Evolutionary conservation across 2,113 vertebrate species (phyloP), one percentile per base, ranked within the genome.

Genomic region (Gambusia holbrooki): DNA sequence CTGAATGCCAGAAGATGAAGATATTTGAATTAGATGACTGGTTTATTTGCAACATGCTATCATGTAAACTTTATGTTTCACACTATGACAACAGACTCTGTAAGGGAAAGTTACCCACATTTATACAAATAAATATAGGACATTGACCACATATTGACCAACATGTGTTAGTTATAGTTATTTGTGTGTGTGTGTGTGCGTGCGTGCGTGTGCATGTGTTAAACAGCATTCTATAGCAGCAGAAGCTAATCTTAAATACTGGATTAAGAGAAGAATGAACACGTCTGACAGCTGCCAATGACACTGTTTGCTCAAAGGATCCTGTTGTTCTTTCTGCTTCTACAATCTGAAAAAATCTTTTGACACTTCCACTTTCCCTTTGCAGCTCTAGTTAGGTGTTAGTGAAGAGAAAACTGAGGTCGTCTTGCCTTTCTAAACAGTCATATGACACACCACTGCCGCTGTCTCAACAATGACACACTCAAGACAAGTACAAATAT

Each of bases 301-400:
- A 67, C 61, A 74, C 25, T 71, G 54, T 28, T 67, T 45, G 33
- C 86, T 86, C 81, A 88, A 90, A 86, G 82, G 77, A 72, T 73
- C 77, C 76, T 66, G 90, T 90, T 91, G 86, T 88, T 87, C 87
- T 80, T 81, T 73, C 61, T 70, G 17, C 14, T 66, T 66, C 28
- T 1, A 32, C 9, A 67, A 37, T 37, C 35, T 11, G 35, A 37
- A 37, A 37, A 37, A 37, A 37, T 51, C n/a, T 33, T 17, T 51
- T 32, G 66, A 65, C 48, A 51, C 67, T 63, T 45, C 63, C 68
- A 62, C 72, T 63, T 37, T 64, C 68, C 27, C 54, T 28, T 27
- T 32, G 13, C 2, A 9, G 19, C 27, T 48, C 62, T 15, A 60
- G 82, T 58, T 73, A 66, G 62, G 0, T 25, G 35, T n/a, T 28